Conservation (phyloP, 64 coral and sea anemone species). For the Acropora tenuis region DNA sequence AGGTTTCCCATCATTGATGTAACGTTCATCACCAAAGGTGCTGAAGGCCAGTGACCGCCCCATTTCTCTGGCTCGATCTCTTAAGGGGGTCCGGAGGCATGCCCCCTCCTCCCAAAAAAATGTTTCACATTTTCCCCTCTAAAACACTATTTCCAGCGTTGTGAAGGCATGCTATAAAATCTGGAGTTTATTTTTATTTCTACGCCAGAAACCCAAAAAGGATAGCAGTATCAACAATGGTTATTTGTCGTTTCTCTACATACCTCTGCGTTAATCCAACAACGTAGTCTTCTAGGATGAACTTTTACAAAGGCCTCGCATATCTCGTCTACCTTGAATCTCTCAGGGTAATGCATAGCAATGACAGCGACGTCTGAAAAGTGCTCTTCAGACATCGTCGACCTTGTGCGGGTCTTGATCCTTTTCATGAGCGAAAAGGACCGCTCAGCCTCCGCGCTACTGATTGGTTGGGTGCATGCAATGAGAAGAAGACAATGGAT, state of each 20-base stretch:
- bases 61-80: no score
- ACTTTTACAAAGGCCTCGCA: slow-evolving; percentile 2
- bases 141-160: no score
- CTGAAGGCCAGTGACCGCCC: no score
- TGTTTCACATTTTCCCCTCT: no score
- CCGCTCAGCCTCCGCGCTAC: slow-evolving; percentile 23
- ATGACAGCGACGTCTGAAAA: background rate
- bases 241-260: background rate
- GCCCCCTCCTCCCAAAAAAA: no score
- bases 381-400: slow-evolving; percentile 14
- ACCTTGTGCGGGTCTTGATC: slow-evolving; percentile 20
- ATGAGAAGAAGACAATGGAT: slow-evolving; percentile 40
- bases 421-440: slow-evolving; percentile 14
- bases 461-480: slow-evolving; percentile 63
- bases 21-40: no score
- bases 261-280: background rate
- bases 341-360: background rate
- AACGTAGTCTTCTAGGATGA: background rate
- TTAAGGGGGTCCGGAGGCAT: no score
- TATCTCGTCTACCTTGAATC: slow-evolving; percentile 18
- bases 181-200: no score
- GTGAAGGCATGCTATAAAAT: no score
- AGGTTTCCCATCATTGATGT: no score
- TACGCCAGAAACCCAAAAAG: no score
- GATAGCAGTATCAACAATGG: no score